These are phyloP conservation scores for Azemiops feae DNA, from an alignment of 2,113 vertebrate genomes.

Conservation along the genomic window DNA sequence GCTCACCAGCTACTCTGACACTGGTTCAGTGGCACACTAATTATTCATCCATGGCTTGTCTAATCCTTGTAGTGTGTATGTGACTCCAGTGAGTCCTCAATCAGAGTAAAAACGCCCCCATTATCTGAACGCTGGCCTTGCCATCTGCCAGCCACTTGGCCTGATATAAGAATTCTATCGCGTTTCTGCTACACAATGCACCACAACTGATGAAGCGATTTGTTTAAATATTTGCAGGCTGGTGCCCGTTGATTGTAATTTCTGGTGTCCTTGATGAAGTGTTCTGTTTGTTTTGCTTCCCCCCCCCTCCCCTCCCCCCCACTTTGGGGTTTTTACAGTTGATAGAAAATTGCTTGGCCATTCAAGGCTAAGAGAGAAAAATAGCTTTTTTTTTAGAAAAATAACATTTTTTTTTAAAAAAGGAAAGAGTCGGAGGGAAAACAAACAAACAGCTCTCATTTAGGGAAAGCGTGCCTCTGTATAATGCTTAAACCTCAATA, in stretches of 20 bases:
- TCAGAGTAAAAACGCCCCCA: background rate
- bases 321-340: conserved; percentile 16
- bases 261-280: conserved; percentile 39
- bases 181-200: background rate
- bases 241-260: conserved; percentile 43
- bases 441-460: background rate
- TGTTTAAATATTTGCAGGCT: background rate
- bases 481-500: background rate
- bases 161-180: background rate
- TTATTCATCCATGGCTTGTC: background rate
- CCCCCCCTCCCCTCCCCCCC: no score
- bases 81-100: background rate
- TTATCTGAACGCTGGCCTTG: background rate
- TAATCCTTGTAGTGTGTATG: background rate
- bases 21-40: background rate
- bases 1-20: background rate
- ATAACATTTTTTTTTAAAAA: background rate
- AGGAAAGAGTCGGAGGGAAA: background rate
- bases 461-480: background rate
- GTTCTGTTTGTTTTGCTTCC: conserved; percentile 36
- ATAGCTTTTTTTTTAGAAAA: background rate
- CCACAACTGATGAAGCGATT: background rate
- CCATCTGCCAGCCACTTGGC: background rate
- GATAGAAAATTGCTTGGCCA: conserved; percentile 56
- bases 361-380: background rate